These are phyloP conservation scores for Microtus oregoni DNA, from an alignment of 2,113 vertebrate species.

Conservation along the genomic window DNA sequence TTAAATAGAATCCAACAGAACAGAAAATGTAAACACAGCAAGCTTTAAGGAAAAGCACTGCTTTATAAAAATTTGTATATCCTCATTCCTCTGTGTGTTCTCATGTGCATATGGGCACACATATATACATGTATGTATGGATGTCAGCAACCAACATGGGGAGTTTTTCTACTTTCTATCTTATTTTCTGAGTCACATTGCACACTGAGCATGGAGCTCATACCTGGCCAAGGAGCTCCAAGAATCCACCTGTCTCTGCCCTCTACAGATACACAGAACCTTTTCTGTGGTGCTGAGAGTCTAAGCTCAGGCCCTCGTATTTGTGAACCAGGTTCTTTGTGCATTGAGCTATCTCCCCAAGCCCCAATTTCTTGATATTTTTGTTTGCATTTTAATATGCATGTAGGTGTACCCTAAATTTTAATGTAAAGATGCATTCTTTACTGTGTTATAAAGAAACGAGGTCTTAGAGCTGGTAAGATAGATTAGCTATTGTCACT, in stretches of 20 bases:
- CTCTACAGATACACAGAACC: no score
- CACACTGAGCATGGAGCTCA: background rate
- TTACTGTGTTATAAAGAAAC: background rate
- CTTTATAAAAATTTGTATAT: background rate
- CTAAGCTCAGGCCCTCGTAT: background rate
- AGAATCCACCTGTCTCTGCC: background rate
- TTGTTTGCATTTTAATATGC: background rate
- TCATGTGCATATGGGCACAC: background rate
- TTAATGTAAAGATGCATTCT: background rate
- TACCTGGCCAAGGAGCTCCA: background rate
- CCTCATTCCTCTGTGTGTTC: background rate
- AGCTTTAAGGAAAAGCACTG: background rate
- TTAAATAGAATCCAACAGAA: constrained; percentile 1
- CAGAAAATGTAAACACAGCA: background rate
- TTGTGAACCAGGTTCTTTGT: no score
- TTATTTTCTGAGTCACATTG: background rate
- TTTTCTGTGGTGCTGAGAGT: background rate
- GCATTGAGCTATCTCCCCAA: background rate
- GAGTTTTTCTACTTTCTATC: background rate
- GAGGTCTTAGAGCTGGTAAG: background rate
- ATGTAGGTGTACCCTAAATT: background rate
- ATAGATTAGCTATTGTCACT: background rate
- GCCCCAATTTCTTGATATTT: no score
- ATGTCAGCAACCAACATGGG: background rate
- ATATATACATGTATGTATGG: background rate